Evolutionary conservation across 2,888 invertebrate species (phyloP).

Genomic region (Ceriagrion tenellum): DNA sequence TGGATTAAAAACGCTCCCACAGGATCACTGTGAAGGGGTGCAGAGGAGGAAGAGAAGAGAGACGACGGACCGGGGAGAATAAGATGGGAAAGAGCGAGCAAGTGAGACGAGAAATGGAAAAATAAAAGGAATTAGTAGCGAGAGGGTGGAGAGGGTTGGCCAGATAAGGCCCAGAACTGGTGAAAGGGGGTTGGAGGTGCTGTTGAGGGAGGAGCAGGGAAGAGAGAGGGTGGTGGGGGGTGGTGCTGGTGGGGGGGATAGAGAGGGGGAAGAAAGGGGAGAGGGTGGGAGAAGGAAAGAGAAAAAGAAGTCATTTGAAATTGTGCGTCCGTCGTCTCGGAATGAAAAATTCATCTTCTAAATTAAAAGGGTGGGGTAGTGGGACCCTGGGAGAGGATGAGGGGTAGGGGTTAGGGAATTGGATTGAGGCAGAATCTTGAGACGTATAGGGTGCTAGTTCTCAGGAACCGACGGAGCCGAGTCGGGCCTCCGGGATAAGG

Average conservation of each 20-base stretch:
- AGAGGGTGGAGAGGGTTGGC: neutral
- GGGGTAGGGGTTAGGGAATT: neutral
- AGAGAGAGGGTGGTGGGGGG: neutral
- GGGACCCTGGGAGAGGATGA: neutral
- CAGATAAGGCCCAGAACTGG: neutral
- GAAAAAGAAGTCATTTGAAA: slow-evolving; percentile 32
- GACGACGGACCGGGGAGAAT: too few species aligned
- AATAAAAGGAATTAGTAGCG: slow-evolving; percentile 49
- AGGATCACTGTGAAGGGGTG: neutral
- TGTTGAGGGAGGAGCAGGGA: neutral
- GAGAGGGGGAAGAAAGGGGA: neutral
- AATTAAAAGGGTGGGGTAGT: slow-evolving; percentile 46
- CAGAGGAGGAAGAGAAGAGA: neutral
- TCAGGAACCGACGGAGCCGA: too few species aligned
- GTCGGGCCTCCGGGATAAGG: too few species aligned
- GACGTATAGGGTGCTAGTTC: too few species aligned
- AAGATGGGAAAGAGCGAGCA: neutral
- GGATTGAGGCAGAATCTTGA: neutral
- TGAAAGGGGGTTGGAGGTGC: neutral
- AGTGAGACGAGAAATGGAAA: slow-evolving; percentile 58
- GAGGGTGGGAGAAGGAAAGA: neutral
- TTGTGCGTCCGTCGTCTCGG: slow-evolving; percentile 62
- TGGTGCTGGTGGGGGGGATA: neutral
- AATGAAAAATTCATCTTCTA: slow-evolving; percentile 67
- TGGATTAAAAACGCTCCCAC: slow-evolving; percentile 15